Evolutionary conservation across 2,113 vertebrate genomes (phyloP).

Genomic region (Sinocyclocheilus rhinocerous): DNA sequence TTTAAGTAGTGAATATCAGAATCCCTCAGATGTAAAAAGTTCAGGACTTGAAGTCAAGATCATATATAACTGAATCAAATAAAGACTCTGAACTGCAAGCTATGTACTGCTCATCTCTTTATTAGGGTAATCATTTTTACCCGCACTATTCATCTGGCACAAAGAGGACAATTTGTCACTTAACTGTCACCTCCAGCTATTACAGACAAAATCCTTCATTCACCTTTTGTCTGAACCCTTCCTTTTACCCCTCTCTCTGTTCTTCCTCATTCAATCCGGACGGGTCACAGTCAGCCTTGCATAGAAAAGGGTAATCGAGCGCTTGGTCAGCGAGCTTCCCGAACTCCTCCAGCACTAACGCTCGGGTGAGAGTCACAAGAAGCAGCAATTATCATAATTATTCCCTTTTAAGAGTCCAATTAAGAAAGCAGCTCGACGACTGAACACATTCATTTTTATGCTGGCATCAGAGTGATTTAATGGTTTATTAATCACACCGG

Average conservation of each 20-base stretch:
- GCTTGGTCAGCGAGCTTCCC: not conserved
- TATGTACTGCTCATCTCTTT: not conserved
- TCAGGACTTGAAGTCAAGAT: not conserved
- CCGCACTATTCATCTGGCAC: not conserved
- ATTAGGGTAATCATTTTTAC: not conserved
- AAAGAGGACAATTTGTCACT: constrained; percentile 17
- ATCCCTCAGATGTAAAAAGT: not conserved
- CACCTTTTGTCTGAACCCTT: not conserved
- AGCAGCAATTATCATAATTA: constrained; percentile 22
- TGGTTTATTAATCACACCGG: constrained; percentile 23
- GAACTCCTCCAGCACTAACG: not conserved
- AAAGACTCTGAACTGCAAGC: not conserved
- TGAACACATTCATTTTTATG: not conserved
- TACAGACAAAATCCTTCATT: constrained; percentile 18
- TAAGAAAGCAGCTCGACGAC: not conserved
- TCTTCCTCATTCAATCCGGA: not conserved
- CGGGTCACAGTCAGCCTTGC: not conserved
- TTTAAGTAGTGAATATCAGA: not conserved
- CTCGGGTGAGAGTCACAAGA: not conserved
- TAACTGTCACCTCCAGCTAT: constrained; percentile 14
- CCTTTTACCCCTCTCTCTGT: not conserved
- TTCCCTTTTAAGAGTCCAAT: not conserved
- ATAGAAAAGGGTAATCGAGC: not conserved
- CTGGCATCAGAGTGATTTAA: not conserved
- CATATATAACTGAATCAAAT: not conserved